Conservation (phyloP, 1,140 invertebrate species). For the Wiebesia pumilae region DNA sequence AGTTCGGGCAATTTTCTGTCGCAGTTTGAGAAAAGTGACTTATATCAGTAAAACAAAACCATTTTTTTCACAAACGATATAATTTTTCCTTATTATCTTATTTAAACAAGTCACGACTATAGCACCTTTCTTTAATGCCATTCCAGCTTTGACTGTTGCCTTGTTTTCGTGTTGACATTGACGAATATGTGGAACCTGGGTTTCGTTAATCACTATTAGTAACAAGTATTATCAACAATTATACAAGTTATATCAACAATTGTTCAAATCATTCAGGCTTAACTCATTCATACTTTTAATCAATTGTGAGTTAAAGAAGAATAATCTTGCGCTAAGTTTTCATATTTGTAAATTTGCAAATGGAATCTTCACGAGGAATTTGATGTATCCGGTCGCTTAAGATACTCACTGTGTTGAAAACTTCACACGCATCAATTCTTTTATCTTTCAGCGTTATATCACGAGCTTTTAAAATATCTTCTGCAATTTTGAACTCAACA, state of each 20-base stretch:
- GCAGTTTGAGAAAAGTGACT: background rate
- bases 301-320: background rate
- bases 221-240: too few relatives aligned
- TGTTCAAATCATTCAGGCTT: background rate
- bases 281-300: background rate
- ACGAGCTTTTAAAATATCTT: background rate
- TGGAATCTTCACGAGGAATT: background rate
- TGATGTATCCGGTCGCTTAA: background rate
- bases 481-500: too few relatives aligned
- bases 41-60: background rate
- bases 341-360: background rate
- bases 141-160: too few relatives aligned
- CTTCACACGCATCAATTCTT: background rate
- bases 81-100: too few relatives aligned
- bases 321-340: background rate
- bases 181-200: too few relatives aligned
- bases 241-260: too few relatives aligned
- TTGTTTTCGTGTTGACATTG: too few relatives aligned
- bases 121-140: too few relatives aligned
- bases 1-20: background rate
- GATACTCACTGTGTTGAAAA: background rate
- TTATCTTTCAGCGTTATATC: background rate
- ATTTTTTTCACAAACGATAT: background rate
- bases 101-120: too few relatives aligned
- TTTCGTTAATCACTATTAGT: too few relatives aligned